Evolutionary conservation across 1,140 invertebrate genomes (phyloP), one percentile per base, ranked within the genome.

Genomic region (Myzus persicae): DNA sequence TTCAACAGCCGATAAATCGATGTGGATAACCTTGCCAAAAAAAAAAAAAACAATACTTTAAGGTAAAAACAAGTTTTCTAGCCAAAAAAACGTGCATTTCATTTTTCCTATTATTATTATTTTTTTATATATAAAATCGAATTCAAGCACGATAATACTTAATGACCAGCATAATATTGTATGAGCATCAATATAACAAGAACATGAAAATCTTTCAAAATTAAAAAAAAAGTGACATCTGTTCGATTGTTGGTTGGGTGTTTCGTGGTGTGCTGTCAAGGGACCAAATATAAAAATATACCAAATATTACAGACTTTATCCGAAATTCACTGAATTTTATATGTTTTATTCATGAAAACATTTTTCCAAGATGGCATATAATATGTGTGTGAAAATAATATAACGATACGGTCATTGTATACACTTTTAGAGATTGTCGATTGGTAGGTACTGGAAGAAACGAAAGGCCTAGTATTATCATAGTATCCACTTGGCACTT

Each of bases 311-410:
- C 6, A n/a, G 14, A 76, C 59, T n/a, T 18, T 76, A 76, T 76
- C n/a, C 5, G n/a, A n/a, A 36, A n/a, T n/a, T 76, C n/a, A 18
- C n/a, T 76, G n/a, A 14, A 24, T 76, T 76, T n/a, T 76, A 76
- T n/a, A 67, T 76, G 59, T 76, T 76, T 76, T 76, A 76, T 76
- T 76, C 59, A 76, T 76, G 59, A 76, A 76, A n/a, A 5, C 59
- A n/a, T n/a, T 76, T 76, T 76, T n/a, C 31, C n/a, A n/a, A 76
- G 31, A 76, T 76, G 31, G 59, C 20, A 24, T 76, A n/a, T 76
- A 76, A n/a, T n/a, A 76, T 76, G 18, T n/a, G 59, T 76, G 59
- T 14, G 11, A 76, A 76, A 76, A 76, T 76, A n/a, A n/a, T 76
- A 76, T 76, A 76, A 31, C 14, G 31, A 76, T 76, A n/a, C n/a